phyloP scores from a whole-genome alignment of 2,888 invertebrate genomes.

The Lycophotia porphyrea region DNA sequence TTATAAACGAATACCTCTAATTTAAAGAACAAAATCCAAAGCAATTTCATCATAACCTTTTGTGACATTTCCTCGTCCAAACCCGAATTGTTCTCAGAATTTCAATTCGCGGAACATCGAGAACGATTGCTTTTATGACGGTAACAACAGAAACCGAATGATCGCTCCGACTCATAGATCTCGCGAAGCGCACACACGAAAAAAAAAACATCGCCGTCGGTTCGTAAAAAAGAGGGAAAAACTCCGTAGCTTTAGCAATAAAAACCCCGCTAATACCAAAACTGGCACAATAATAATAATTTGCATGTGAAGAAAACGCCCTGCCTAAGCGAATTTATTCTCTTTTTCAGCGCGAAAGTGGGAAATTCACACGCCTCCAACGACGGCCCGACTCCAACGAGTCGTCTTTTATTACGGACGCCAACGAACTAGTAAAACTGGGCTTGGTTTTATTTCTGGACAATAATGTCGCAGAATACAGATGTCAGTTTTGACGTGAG shows the following conservation, averaged over 20 bases:
- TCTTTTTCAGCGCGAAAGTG: constrained; percentile 70
- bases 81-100: constrained; percentile 51
- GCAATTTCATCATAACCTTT: constrained; percentile 45
- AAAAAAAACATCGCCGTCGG: constrained; percentile 67
- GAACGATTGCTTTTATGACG: constrained; percentile 62
- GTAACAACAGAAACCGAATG: constrained; percentile 64
- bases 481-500: constrained; percentile 45
- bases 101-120: constrained; percentile 58
- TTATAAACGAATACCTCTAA: constrained; percentile 37
- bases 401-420: constrained; percentile 71
- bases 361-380: constrained; percentile 73
- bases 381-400: constrained; percentile 64
- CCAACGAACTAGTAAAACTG: constrained; percentile 68
- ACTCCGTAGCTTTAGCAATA: constrained; percentile 70
- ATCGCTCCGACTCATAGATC: constrained; percentile 65
- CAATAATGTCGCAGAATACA: constrained; percentile 55
- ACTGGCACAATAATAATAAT: constrained; percentile 84
- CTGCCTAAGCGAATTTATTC: constrained; percentile 76
- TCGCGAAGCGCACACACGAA: constrained; percentile 51
- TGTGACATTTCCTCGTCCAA: constrained; percentile 44
- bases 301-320: constrained; percentile 82
- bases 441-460: constrained; percentile 63
- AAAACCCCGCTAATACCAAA: constrained; percentile 79
- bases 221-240: constrained; percentile 68
- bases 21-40: constrained; percentile 31